Evolutionary conservation across 2,113 vertebrate species (phyloP).

Genomic region (Pollimyrus isidori): DNA sequence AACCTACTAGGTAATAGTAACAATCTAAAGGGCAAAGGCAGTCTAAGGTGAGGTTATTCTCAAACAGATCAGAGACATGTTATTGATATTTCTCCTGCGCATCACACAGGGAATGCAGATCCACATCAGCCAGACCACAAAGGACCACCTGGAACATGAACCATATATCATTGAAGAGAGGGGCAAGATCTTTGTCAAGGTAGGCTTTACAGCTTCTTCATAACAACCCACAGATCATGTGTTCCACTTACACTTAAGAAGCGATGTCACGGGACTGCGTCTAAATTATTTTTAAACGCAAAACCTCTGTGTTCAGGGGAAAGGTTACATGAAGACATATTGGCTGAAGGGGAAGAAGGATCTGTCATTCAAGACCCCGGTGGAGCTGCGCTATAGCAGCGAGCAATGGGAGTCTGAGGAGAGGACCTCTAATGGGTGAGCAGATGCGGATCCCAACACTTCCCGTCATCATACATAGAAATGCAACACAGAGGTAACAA

Average conservation of each 20-base stretch:
- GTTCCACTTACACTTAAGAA: background rate
- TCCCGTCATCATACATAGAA: background rate
- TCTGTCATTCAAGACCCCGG: constrained; percentile 56
- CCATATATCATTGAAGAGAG: constrained; percentile 61
- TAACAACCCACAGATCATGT: background rate
- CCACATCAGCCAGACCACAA: constrained; percentile 64
- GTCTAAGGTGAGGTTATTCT: background rate
- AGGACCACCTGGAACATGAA: constrained; percentile 63
- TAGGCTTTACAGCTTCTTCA: constrained; percentile 13
- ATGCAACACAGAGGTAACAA: background rate
- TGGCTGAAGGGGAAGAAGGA: constrained; percentile 65
- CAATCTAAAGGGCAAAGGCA: background rate
- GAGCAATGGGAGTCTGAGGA: constrained; percentile 58
- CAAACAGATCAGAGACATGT: background rate
- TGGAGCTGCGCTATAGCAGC: constrained; percentile 53
- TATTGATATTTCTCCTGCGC: constrained; percentile 11
- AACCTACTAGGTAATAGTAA: background rate
- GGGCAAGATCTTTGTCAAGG: constrained; percentile 64
- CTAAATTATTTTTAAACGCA: background rate
- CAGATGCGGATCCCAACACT: background rate
- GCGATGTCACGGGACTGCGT: background rate
- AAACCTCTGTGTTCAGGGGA: constrained; percentile 40
- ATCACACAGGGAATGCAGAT: constrained; percentile 64
- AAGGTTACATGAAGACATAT: constrained; percentile 68
- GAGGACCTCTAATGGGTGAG: constrained; percentile 55